Evolutionary conservation across 2,888 invertebrate genomes (phyloP), one percentile per base, ranked within the genome.

Genomic region (Arrhopalites spinosus): DNA sequence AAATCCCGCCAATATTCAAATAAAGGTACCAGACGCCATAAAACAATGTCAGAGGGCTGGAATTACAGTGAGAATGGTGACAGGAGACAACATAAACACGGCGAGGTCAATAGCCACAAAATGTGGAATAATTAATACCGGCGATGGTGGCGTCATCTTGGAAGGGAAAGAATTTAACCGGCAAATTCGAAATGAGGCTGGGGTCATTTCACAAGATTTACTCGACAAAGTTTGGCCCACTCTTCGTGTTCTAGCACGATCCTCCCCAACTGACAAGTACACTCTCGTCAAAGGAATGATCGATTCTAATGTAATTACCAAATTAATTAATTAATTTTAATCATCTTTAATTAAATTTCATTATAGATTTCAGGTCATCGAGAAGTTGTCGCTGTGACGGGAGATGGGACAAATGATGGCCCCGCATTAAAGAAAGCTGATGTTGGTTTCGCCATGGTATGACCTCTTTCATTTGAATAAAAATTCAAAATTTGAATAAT

Each of bases 261-360:
- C 98, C 1, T 98, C 98, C 17, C 98, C 98, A n/a, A 95, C 96
- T 0, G 98, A 98, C 88, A 99, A 99, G 86, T 98, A 97, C 87
- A 95, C 93, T 17, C 89, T 99, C 25, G 98, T 99, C 25, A 98
- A 97, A 87, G 98, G 98, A 84, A 98, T 99, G 87, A 98, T 99
- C 84, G 98, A 98, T 87, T 96, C 96, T 84, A 93, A 94, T 86
- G 78, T 17, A 53, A 36, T 7, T 36, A 36, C 11, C 11, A 36
- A 36, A 36, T 3, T 7, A 36, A 36, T 3, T 36, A 11, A 11
- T 3, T 36, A 36, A 36, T n/a, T n/a, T n/a, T n/a, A n/a, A n/a
- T n/a, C n/a, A n/a, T n/a, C n/a, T n/a, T 7, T 36, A 36, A 36
- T 36, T 36, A 36, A 36, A 36, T 36, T 36, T 3, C 11, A 36